Percentiles rank a stretch among this genome's conserved stretches.
Evolutionary conservation across 2,113 vertebrate species (phyloP).

Genomic region (Laticauda colubrina): DNA sequence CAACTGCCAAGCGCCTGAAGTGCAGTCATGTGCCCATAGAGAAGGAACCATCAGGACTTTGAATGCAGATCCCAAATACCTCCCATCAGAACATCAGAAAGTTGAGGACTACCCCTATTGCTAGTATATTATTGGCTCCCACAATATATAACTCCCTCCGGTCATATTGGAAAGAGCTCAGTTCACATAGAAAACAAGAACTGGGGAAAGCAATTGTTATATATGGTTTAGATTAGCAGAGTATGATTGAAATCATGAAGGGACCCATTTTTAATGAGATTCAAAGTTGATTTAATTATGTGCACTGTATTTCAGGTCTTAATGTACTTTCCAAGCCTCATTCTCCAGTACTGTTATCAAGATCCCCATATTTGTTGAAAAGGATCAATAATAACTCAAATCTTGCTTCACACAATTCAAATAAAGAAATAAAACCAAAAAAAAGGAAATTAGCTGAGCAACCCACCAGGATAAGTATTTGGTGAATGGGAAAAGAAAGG

Average conservation of each 20-base stretch:
- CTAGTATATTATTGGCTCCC: neutral
- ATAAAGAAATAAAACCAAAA: neutral
- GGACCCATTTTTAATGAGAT: neutral
- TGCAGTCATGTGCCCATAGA: neutral
- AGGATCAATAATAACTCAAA: neutral
- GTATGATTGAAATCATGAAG: neutral
- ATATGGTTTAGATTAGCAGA: neutral
- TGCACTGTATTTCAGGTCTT: neutral
- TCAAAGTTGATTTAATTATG: neutral
- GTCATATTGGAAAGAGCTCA: neutral
- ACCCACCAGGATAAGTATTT: neutral
- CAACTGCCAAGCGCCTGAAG: neutral
- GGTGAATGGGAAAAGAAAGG: neutral
- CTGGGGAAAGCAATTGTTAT: neutral
- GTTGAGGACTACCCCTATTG: neutral
- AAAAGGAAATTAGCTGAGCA: neutral
- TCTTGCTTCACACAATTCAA: neutral
- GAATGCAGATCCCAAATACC: neutral
- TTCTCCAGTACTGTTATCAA: neutral
- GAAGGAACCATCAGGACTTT: neutral
- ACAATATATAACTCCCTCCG: neutral
- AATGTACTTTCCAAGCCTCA: neutral
- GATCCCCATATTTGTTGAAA: neutral
- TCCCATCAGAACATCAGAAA: neutral
- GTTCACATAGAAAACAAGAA: neutral